Base-by-base conservation (phyloP, 2,888 invertebrate genomes). In the Protophormia terraenovae region DNA sequence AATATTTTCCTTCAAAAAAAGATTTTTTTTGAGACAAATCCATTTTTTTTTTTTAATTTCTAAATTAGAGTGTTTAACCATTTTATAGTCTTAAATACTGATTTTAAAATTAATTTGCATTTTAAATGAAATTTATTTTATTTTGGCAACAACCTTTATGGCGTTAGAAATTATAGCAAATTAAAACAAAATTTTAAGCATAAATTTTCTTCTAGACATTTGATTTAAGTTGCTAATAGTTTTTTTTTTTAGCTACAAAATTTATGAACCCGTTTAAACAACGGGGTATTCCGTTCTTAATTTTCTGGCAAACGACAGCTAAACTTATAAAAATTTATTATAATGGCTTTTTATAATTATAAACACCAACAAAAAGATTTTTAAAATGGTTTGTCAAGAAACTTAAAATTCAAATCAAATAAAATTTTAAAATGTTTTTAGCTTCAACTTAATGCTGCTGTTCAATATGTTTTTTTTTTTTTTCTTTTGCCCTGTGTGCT, bases 351-450 rank as follows among this genome's bases (percentile, higher is more conserved):
- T 72, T 60, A 50, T 78, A 80, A 80, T 80, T 71, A 76, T 75
- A 50, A 53, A 60, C 7, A 5, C 22, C 5, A 2, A n/a, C n/a
- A n/a, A n/a, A n/a, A n/a, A n/a, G n/a, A n/a, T n/a, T n/a, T n/a
- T n/a, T n/a, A 75, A 73, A 69, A 62, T 35, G 62, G 64, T 71
- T 66, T 83, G 76, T 83, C 82, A 83, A 83, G 77, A 58, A 76
- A 64, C 67, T 76, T 53, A 4, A 71, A 22, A 32, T 58, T 47
- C 8, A 27, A 55, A 67, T 38, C 35, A 64, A 69, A 32, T 19
- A 2, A 62, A 64, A 64, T 75, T 75, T 53, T 7, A 7, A 60
- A 67, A 76, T 35, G 55, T 53, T 53, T 45, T 75, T 53, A 58
- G 24, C 58, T 77, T 81, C 38, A 71, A 41, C 32, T 60, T 64